Base-by-base conservation (phyloP, 2,113 vertebrate species). In the Crotophaga sulcirostris region DNA sequence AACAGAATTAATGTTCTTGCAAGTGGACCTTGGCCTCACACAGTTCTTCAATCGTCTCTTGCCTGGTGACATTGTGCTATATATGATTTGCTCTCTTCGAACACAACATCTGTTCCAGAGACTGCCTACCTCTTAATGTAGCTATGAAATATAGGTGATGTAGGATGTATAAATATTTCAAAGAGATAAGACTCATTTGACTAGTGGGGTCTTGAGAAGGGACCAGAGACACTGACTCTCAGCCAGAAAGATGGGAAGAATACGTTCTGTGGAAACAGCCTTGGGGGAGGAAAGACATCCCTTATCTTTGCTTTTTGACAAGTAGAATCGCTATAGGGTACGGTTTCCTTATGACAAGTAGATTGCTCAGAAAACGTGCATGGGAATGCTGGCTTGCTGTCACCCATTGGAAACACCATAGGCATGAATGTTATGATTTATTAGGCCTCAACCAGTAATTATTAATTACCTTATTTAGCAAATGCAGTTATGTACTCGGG, bases 11-110 rank as follows among this genome's bases (percentile, higher is more conserved):
- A 95, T 95, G 90, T 83, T 87, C 34, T 42, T 82, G 89, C 45
- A 92, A 56, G 55, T 68, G 92, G 96, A 94, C 95, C 94, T 96
- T 94, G 96, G 92, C 90, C 94, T 94, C 89, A 77, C 66, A 60
- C 24, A 1, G 63, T 90, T 92, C 87, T 84, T 91, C 89, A 89
- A 5, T 76, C 0, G 2, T n/a, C 72, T 83, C 83, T 81, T 72
- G 72, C 69, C 60, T 62, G 38, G 44, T 87, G 87, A 84, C 59
- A 74, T 38, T 75, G 5, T 91, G 64, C 92, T 82, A 23, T 47
- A 21, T 87, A 36, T 68, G 66, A 93, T 91, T 96, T 95, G 74
- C 88, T 91, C 29, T 51, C 78, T 95, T 90, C 59, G 79, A 96
- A 87, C 82, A 89, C 68, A 42, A 73, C 55, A 74, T 90, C 69